Base-by-base conservation (phyloP, 2,888 invertebrate species). In the Rhamphomyia laevipes region DNA sequence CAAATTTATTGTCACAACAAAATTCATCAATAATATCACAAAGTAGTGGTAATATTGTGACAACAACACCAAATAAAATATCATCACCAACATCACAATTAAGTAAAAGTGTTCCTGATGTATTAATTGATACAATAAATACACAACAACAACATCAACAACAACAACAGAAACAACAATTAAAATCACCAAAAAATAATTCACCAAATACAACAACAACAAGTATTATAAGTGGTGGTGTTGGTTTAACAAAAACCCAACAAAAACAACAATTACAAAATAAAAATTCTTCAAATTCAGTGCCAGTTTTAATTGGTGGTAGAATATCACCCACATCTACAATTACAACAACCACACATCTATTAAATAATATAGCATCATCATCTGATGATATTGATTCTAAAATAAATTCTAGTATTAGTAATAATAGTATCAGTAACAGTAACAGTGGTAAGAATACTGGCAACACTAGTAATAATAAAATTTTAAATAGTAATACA, bases 81-180 rank as follows among this genome's bases (percentile, higher is more conserved):
- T 55, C 56, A 40, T 59, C 63, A 15, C 57, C 55, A n/a, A 57
- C 57, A 45, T 57, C 57, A 49, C 49, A 53, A 48, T 50, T 54
- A 44, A 55, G 53, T 50, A 56, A 55, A 50, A 55, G 47, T 53
- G 55, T 57, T 45, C 56, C 57, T 46, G 56, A 58, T 47, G 58
- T 55, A 17, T 46, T 56, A 38, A 56, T 55, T 31, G 54, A 58
- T 49, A 55, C 59, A 21, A 57, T 35, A 3, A 35, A 35, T 35
- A 35, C 35, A 35, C 37, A 11, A 31, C 40, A 21, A 18, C 41
- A 45, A 30, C 31, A 16, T 23, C 49, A n/a, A 56, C 51, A 51
- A 51, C 45, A 38, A 43, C 40, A 43, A 33, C 49, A n/a, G 55
- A 51, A 51, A 51, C 45, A 38, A 45, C 40, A 43, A 33, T 16